These are phyloP conservation scores for Seriola aureovittata DNA, from an alignment of 2,113 vertebrate genomes.

Conservation along the genomic window DNA sequence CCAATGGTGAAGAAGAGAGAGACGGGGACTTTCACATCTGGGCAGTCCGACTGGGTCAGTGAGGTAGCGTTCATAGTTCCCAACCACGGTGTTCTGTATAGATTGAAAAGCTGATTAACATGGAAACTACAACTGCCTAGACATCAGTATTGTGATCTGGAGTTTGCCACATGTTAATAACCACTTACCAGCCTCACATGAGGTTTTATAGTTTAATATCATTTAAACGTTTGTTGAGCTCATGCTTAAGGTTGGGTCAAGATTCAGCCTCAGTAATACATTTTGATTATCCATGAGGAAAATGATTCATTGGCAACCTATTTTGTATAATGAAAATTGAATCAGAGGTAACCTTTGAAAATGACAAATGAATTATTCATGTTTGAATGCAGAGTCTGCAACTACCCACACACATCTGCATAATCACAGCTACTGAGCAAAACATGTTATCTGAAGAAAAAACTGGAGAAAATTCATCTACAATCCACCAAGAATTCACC, in stretches of 20 bases:
- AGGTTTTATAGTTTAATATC: background rate
- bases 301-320: no score
- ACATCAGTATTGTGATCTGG: background rate
- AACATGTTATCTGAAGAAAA: no score
- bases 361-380: no score
- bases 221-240: background rate
- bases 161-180: background rate
- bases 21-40: constrained; percentile 86
- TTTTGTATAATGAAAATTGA: no score
- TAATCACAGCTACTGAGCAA: no score
- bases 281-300: no score
- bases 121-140: background rate
- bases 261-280: background rate
- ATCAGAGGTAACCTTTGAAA: no score
- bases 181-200: background rate
- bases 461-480: no score
- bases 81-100: background rate
- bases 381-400: no score
- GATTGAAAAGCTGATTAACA: constrained; percentile 7
- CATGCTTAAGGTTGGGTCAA: background rate
- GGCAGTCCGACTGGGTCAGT: constrained; percentile 85
- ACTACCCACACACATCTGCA: no score
- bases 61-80: constrained; percentile 44
- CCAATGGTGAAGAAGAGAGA: constrained; percentile 91
- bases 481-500: no score